Conservation (phyloP, 2,888 invertebrate genomes). For the Therioaphis trifolii region DNA sequence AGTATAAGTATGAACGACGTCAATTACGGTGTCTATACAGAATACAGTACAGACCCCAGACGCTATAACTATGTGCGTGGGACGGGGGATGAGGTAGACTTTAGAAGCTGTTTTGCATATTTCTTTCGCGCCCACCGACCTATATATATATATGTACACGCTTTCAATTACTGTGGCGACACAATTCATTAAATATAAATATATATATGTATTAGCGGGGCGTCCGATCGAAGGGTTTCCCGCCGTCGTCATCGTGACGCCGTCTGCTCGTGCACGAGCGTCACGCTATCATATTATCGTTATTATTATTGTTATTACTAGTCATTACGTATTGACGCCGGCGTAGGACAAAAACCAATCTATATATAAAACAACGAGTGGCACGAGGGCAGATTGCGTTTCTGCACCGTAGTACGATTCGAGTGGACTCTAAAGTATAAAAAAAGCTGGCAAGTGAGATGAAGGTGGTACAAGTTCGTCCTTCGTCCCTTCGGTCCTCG, state of each 20-base stretch:
- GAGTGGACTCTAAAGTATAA: background rate
- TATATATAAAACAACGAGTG: background rate
- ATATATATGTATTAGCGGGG: conserved; percentile 2
- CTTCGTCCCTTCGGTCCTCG: no score
- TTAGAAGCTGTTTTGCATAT: conserved; percentile 6
- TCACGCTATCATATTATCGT: background rate
- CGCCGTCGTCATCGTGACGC: conserved; percentile 27
- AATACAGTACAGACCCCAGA: background rate
- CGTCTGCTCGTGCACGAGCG: background rate
- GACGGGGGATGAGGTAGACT: background rate
- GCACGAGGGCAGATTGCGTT: background rate
- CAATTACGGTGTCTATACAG: no score
- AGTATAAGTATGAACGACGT: no score
- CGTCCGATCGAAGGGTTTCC: conserved; percentile 13
- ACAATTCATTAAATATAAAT: conserved; percentile 2
- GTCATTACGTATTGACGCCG: no score
- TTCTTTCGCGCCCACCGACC: background rate
- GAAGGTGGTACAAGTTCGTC: no score
- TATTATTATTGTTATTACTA: no score
- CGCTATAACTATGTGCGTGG: background rate
- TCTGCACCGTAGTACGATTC: background rate
- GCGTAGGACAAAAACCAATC: background rate
- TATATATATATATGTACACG: no score
- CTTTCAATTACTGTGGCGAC: background rate
- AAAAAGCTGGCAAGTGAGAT: no score